Evolutionary conservation across 2,888 invertebrate genomes (phyloP).

Genomic region (Coenonympha arcania): DNA sequence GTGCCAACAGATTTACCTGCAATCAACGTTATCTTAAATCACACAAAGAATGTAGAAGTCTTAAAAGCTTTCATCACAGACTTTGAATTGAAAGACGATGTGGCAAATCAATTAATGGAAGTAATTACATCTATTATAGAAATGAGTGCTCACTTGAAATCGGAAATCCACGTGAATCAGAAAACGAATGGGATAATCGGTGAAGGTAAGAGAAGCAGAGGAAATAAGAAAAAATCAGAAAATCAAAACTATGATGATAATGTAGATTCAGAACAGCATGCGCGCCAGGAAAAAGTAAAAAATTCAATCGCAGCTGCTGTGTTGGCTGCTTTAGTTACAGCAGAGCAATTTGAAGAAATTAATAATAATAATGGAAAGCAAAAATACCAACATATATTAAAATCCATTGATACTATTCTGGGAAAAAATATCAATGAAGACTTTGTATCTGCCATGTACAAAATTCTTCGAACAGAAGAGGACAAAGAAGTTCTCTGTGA

Average conservation of each 20-base stretch:
- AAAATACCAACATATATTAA: constrained; percentile 67
- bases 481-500: constrained; percentile 63
- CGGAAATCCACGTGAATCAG: constrained; percentile 51
- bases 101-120: constrained; percentile 70
- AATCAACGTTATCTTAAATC: constrained; percentile 73
- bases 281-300: constrained; percentile 68
- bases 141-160: constrained; percentile 68
- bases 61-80: constrained; percentile 67
- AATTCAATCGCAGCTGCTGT: constrained; percentile 72
- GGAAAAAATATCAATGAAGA: constrained; percentile 67
- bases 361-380: constrained; percentile 68
- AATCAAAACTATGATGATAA: constrained; percentile 35
- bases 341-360: constrained; percentile 67
- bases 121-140: constrained; percentile 68
- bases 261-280: constrained; percentile 44
- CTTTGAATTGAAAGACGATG: constrained; percentile 67
- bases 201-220: constrained; percentile 48
- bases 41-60: constrained; percentile 66
- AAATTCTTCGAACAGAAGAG: constrained; percentile 68
- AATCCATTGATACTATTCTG: constrained; percentile 69
- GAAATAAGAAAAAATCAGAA: constrained; percentile 47
- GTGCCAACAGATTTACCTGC: constrained; percentile 76
- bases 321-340: constrained; percentile 66
- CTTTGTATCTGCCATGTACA: constrained; percentile 65
- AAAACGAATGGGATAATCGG: constrained; percentile 36